Evolutionary conservation across 2,888 invertebrate species (phyloP), one percentile per base, ranked within the genome.

Genomic region (Pristionchus mayeri): DNA sequence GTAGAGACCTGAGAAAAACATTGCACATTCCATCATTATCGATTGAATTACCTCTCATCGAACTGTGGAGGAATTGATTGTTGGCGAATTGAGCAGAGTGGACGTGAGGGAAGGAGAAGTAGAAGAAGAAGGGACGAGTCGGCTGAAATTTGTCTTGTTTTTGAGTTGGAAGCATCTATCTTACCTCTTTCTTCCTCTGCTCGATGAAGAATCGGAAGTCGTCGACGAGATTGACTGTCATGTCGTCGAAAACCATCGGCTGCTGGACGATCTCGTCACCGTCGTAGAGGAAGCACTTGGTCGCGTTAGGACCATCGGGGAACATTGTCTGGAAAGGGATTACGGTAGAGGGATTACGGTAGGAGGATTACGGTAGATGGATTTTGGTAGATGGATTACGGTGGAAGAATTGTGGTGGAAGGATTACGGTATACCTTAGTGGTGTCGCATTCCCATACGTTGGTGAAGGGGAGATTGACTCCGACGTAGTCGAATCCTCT

Each of bases 31-130:
- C n/a, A 13, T 44, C 9, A 2, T 50, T 4, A 34, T 0, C 40
- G 2, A n/a, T 13, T 80, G 3, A 2, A 11, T 24, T 87, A 85
- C 94, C 94, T 88, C 94, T 92, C 40, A 87, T 88, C 30, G 93
- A 93, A 71, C 88, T 88, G 18, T 92, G 93, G 34, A 88, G 86
- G 88, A 94, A 94, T 76, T 94, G 93, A 91, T 95, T 94, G 87
- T 95, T 93, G 67, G 95, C 95, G 91, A 95, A 94, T 87, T 95
- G 94, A 85, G 95, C 95, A 85, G 95, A 95, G 93, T 95, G 95
- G 88, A 95, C 95, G 94, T 96, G 95, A 92, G 93, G 92, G 90
- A 93, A 94, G 0, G 93, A 93, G 89, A 94, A 92, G 82, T 93
- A 92, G 78, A 94, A 92, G 84, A 94, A 92, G 90, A 94, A 94